Base-by-base conservation (phyloP, 1,140 invertebrate species). In the Laupala kohalensis region DNA sequence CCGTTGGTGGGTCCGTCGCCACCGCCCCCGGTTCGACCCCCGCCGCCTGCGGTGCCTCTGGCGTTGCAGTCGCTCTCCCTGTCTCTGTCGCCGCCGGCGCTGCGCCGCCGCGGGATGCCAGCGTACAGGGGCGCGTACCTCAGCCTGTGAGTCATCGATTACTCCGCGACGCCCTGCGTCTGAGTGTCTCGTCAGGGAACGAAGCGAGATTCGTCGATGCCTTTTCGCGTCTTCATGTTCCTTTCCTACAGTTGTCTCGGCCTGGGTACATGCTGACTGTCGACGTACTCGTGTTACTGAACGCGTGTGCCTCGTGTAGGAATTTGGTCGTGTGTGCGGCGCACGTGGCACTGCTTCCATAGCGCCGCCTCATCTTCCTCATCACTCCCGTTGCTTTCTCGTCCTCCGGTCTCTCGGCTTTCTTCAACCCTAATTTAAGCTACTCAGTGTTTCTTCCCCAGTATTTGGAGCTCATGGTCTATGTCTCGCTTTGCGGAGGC, bases 1-100 rank as follows among this genome's bases (percentile, higher is more conserved):
- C 76, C 77, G 73, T 72, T 73, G 64, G 74, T 75, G 73, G 71
- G 64, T 25, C 29, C 74, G 67, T 64, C 73, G 75, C 74, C 69
- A 71, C 72, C 71, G 30, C 65, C 62, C 23, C 73, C 66, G 73
- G 69, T 64, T 74, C 70, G 75, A 71, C 71, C 73, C 69, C 69
- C 74, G 72, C 68, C 72, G 67, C 29, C 69, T 53, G 30, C 30
- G 30, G 30, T 37, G 30, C 30, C 30, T 15, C 15, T 37, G 6
- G 30, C 30, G 30, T 15, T 37, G 6, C 72, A 69, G 29, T 70
- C 72, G 5, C 64, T 70, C 13, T 73, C 72, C 0, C 63, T 73
- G 12, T 73, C 72, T 6, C 25, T 73, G 69, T 73, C 72, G 3
- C 72, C 72, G 63, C 72, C 72, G 12, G 27, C 69, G 2, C 63